Base-by-base conservation (phyloP, 2,888 invertebrate species). In the Meliscaeva auricollis region DNA sequence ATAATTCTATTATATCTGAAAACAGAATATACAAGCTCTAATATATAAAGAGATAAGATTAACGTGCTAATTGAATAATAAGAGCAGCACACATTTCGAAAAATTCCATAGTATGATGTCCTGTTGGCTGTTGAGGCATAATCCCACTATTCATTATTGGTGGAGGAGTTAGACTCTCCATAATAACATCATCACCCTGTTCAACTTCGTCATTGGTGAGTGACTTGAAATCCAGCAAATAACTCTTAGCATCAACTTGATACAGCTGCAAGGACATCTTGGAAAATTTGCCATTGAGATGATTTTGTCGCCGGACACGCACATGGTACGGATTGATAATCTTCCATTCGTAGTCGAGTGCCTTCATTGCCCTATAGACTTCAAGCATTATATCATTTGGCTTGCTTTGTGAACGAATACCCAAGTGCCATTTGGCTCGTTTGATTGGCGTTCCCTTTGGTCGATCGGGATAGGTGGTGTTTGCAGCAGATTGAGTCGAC, bases 361-460 rank as follows among this genome's bases (percentile, higher is more conserved):
- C 96, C 92, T 99, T 99, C 99, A 99, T 99, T 0, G 99, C 99
- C 87, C 99, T 95, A 92, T 98, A 99, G 0, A 99, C 99, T 93
- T 99, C 99, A 92, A 98, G 96, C 99, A 99, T 99, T 72, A 99
- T 99, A 92, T 99, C 99, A 91, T 98, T 98, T 0, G 99, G 99
- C 91, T 98, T 98, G 91, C 99, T 99, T 92, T 99, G 99, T 5
- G 99, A 99, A 73, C 99, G 94, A 89, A 99, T 99, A 74, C 98
- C 99, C 88, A 99, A 93, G 94, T 99, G 99, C 99, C 99, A 99
- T 90, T 99, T 99, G 7, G 99, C 99, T 87, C 98, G 94, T 92
- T 98, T 99, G 6, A 97, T 96, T 62, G 96, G 96, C 32, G 96
- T 96, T 50, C 95, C 95, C 35, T 92, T 91, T 0, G 90, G 88